Percentiles rank a stretch among this genome's conserved stretches.
phyloP scores from a whole-genome alignment of 2,888 invertebrate species.

The Cactoblastis cactorum region DNA sequence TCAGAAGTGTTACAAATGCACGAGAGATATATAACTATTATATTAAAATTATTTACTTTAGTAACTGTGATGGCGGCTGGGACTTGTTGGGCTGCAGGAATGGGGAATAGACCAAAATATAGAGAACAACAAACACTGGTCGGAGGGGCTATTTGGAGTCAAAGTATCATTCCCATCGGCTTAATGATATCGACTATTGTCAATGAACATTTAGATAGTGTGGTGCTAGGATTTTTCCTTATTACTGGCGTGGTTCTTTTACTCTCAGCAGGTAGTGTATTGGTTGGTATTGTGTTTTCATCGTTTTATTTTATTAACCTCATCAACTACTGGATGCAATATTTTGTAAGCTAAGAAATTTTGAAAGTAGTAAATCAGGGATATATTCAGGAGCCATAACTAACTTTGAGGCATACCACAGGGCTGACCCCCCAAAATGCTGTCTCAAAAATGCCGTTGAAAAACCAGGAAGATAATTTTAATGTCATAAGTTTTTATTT shows the following conservation, averaged over 20 bases:
- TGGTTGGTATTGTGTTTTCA: slow-evolving; percentile 34
- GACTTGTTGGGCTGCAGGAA: slow-evolving; percentile 48
- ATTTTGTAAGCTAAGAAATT: too few relatives aligned
- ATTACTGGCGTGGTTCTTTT: slow-evolving; percentile 38
- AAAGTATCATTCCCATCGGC: slow-evolving; percentile 51
- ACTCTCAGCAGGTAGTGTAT: slow-evolving; percentile 32
- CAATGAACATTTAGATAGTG: slow-evolving; percentile 34
- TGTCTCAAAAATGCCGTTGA: too few relatives aligned
- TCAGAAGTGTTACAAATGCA: not conserved
- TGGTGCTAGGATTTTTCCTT: slow-evolving; percentile 47
- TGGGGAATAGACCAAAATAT: slow-evolving; percentile 41
- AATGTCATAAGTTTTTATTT: too few relatives aligned
- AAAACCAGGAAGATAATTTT: too few relatives aligned
- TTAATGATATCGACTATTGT: slow-evolving; percentile 44
- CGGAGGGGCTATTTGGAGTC: slow-evolving; percentile 63
- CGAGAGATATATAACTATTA: slow-evolving; percentile 19
- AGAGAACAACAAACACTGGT: slow-evolving; percentile 56
- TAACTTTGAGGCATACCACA: too few relatives aligned
- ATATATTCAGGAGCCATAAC: too few relatives aligned
- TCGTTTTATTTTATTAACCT: not conserved
- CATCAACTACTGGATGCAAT: too few relatives aligned
- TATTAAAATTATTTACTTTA: slow-evolving; percentile 42
- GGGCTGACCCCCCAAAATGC: too few relatives aligned
- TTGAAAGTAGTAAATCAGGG: too few relatives aligned
- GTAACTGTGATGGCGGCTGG: slow-evolving; percentile 40